Base-by-base conservation (phyloP, 2,888 invertebrate species). In the Brenthis ino region DNA sequence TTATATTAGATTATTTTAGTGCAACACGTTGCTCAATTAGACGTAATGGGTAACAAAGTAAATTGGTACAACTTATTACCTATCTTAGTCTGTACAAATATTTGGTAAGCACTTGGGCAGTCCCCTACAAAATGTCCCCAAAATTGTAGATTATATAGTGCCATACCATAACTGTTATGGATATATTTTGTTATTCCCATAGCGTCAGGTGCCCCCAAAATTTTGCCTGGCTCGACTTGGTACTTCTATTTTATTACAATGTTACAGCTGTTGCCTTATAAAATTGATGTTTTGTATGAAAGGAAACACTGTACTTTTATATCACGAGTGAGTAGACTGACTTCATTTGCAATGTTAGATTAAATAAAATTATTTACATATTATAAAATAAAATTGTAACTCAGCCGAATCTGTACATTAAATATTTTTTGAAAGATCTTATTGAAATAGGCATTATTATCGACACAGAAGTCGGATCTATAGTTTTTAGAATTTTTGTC, bases 171-270 rank as follows among this genome's bases (percentile, higher is more conserved):
- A 58, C 54, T 66, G 28, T 65, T 65, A 65, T 69, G 51, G 64
- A 51, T 56, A 50, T 64, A 64, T 69, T 66, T 64, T 71, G 68
- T 68, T 71, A 66, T 65, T 66, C 68, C 63, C 64, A 64, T 60
- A 68, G 43, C 57, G 24, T 55, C 65, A 66, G 65, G 71, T 68
- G 65, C 54, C 63, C 70, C 68, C 68, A 54, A 53, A 61, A 57
- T 54, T 64, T 53, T 33, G 53, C 53, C n/a, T 28, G 24, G 50
- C 47, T 57, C 16, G 43, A 43, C 61, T 67, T 63, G 53, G 68
- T 68, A 63, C 50, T 64, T 68, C 37, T 56, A 67, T 67, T 61
- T 61, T 67, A 67, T 56, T 47, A 50, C 55, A 24, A 37, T 54
- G 63, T 20, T 63, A 56, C 67, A 67, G 60, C 66, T 67, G 60